Base-by-base conservation (phyloP, 2,888 invertebrate genomes). In the Kuschelorhynchus macadamiae region DNA sequence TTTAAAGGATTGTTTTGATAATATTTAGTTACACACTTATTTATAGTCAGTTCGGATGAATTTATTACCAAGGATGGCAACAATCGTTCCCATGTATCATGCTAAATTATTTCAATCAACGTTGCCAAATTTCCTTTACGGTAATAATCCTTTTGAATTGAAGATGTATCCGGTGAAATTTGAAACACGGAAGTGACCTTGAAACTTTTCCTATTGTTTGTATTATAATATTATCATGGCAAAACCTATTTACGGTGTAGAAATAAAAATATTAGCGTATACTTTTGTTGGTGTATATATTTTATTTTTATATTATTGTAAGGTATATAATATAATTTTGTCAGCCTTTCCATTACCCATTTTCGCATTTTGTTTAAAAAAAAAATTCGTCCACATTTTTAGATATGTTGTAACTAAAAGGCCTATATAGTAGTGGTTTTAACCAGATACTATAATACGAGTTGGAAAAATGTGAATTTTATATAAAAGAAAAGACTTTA, bases 271-370 rank as follows among this genome's bases (percentile, higher is more conserved):
- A 41, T 41, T 56, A 64, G 56, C 55, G 25, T 42, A 56, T 68
- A 68, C 59, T 57, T 64, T 68, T 63, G 68, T 68, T 68, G 64
- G 59, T 68, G 68, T 68, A 68, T 44, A 68, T 68, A 68, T 63
- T 68, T 68, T 68, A 68, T 68, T 68, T 68, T 68, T 68, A 56
- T 67, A 50, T 66, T 66, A 59, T 66, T 25, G 52, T 60, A 61
- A 55, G 41, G 42, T 50, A 30, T 30, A 30, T n/a, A 3, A 20
- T 50, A 59, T 60, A 60, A 11, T 50, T 50, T 60, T 17, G 60
- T 61, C 53, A 52, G 32, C 44, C 41, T 46, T 60, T 60, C 44
- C 66, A 67, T 61, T 66, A 30, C 39, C 49, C 18, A 32, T 53
- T 44, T 14, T 64, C 17, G 16, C 17, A 17, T 41, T 50, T 49